Percentiles rank a stretch among this genome's conserved stretches.
Evolutionary conservation across 2,113 vertebrate genomes (phyloP).

Genomic region (Castor canadensis): DNA sequence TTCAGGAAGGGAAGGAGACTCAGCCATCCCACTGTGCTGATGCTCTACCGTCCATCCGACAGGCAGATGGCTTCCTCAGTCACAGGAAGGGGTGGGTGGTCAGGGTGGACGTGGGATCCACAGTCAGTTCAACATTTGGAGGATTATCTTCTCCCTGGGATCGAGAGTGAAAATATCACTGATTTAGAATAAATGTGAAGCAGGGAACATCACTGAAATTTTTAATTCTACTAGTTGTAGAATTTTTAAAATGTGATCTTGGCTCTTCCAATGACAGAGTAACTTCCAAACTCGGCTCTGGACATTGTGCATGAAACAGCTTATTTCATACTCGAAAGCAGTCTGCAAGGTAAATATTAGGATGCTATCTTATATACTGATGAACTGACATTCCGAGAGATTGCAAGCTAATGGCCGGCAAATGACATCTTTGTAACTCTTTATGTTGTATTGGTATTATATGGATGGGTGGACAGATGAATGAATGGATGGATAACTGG

Average conservation of each 20-base stretch:
- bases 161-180: neutral
- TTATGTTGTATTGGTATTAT: neutral
- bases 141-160: neutral
- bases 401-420: neutral
- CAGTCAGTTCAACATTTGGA: neutral
- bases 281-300: neutral
- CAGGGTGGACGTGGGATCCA: neutral
- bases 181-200: neutral
- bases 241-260: neutral
- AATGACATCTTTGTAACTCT: neutral
- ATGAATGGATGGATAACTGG: too few relatives aligned
- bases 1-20: conserved; percentile 3
- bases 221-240: neutral
- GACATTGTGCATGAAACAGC: neutral
- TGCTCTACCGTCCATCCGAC: neutral
- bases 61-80: neutral
- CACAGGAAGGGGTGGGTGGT: neutral
- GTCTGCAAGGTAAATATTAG: neutral
- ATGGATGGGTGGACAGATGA: neutral
- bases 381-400: neutral
- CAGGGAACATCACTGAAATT: neutral
- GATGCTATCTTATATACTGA: neutral
- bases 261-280: neutral
- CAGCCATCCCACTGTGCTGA: neutral
- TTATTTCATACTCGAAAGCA: neutral